These are phyloP conservation scores for Hyla sarda DNA, from an alignment of 2,113 vertebrate genomes.

Conservation along the genomic window DNA sequence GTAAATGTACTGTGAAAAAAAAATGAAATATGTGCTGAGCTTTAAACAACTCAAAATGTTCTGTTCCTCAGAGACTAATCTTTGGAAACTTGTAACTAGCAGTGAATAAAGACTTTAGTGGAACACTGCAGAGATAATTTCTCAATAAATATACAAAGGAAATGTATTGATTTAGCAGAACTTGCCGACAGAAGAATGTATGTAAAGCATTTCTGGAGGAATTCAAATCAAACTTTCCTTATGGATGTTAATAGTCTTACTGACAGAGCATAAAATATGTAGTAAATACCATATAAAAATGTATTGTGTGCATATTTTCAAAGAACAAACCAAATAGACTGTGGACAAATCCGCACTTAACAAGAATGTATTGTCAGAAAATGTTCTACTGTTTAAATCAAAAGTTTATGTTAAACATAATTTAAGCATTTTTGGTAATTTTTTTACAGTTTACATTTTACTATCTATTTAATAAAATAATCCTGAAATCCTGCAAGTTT, in stretches of 20 bases:
- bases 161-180: slow-evolving; percentile 15
- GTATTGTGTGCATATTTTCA: not conserved
- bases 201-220: not conserved
- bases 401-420: no score
- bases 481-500: no score
- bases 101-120: slow-evolving; percentile 10
- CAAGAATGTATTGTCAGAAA: no score
- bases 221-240: not conserved
- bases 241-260: not conserved
- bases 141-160: slow-evolving; percentile 37
- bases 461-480: no score
- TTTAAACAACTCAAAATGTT: slow-evolving; percentile 8
- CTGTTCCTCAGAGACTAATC: not conserved
- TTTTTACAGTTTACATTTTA: no score
- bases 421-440: no score
- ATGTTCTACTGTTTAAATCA: no score
- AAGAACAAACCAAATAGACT: not conserved
- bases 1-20: slow-evolving; percentile 27
- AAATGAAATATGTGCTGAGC: slow-evolving; percentile 16
- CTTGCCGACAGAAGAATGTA: not conserved
- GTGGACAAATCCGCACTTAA: not conserved
- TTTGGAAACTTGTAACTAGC: slow-evolving; percentile 5
- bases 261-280: not conserved
- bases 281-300: not conserved
- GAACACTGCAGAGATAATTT: not conserved